A percentile compares a stretch with the other conserved stretches of the same genome.
These are phyloP conservation scores for Hydropotes inermis DNA, from an alignment of 2,113 vertebrate genomes.

Conservation along the genomic window DNA sequence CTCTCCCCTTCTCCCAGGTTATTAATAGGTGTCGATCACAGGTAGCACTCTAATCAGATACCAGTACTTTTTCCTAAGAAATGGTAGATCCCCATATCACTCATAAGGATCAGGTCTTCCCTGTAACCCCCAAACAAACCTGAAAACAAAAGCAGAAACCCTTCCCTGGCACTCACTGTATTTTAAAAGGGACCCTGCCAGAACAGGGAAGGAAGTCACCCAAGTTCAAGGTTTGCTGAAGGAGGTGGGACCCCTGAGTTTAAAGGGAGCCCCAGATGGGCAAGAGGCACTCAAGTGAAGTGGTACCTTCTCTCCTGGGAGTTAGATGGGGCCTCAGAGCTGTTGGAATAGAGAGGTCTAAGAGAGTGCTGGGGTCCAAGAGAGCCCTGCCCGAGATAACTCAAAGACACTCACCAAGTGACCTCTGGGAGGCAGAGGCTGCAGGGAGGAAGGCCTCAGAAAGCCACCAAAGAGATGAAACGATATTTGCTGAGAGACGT, in stretches of 20 bases:
- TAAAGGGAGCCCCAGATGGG: constrained; percentile 79
- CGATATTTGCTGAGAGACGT: neutral
- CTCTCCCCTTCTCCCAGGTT: constrained; percentile 68
- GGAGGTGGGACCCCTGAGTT: constrained; percentile 73
- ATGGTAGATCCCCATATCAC: constrained; percentile 20
- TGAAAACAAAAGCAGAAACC: neutral
- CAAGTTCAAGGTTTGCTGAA: constrained; percentile 69
- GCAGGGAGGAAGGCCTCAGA: rapidly evolving
- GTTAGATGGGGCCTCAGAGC: constrained; percentile 78
- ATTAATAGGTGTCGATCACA: constrained; percentile 82
- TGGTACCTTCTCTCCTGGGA: constrained; percentile 70
- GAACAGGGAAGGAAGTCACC: neutral
- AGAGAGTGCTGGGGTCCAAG: constrained; percentile 61
- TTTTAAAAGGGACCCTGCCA: neutral
- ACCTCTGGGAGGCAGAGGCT: neutral
- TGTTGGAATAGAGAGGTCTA: constrained; percentile 76
- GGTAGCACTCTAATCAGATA: constrained; percentile 74
- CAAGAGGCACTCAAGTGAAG: constrained; percentile 75
- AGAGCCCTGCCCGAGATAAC: constrained; percentile 54
- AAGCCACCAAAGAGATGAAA: neutral
- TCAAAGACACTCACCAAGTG: constrained; percentile 37
- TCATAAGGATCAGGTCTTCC: neutral
- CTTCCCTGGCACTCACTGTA: neutral
- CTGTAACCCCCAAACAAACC: neutral
- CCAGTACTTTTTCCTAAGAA: constrained; percentile 6